phyloP scores from a whole-genome alignment of 2,113 vertebrate species.

The Zosterops japonicus region DNA sequence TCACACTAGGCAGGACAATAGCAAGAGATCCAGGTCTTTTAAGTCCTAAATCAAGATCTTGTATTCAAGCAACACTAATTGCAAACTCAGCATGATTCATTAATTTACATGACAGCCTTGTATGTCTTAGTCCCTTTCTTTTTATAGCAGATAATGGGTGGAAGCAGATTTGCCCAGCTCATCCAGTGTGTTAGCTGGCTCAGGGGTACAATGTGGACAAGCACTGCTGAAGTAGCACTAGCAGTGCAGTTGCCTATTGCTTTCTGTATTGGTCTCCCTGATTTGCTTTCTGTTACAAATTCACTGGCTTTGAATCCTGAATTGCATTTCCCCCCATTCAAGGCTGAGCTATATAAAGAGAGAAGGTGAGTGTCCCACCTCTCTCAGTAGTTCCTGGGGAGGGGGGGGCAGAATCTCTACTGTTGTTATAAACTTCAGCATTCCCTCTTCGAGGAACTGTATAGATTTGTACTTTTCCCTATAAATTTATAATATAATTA shows the following conservation, averaged over 20 bases:
- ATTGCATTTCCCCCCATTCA: neutral
- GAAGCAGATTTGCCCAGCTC: neutral
- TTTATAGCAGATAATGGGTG: neutral
- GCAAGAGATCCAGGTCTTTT: neutral
- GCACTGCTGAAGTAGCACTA: neutral
- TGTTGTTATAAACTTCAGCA: rapidly evolving
- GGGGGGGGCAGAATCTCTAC: rapidly evolving
- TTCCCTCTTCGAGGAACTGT: neutral
- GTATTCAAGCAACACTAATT: neutral
- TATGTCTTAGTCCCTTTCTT: neutral
- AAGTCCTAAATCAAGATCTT: neutral
- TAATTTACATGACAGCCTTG: neutral
- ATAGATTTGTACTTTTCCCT: neutral
- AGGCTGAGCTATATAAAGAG: neutral
- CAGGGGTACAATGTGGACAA: neutral
- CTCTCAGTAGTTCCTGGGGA: neutral
- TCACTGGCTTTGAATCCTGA: neutral
- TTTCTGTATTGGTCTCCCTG: neutral
- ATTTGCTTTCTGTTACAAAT: neutral
- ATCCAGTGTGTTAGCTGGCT: neutral
- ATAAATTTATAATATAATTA: neutral
- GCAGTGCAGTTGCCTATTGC: neutral
- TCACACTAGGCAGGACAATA: neutral
- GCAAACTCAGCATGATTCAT: neutral
- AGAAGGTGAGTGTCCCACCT: neutral